A percentile compares a stretch with the other conserved stretches of the same genome.
These are phyloP conservation scores for Amorpha juglandis DNA, from an alignment of 2,888 invertebrate genomes.

Conservation along the genomic window DNA sequence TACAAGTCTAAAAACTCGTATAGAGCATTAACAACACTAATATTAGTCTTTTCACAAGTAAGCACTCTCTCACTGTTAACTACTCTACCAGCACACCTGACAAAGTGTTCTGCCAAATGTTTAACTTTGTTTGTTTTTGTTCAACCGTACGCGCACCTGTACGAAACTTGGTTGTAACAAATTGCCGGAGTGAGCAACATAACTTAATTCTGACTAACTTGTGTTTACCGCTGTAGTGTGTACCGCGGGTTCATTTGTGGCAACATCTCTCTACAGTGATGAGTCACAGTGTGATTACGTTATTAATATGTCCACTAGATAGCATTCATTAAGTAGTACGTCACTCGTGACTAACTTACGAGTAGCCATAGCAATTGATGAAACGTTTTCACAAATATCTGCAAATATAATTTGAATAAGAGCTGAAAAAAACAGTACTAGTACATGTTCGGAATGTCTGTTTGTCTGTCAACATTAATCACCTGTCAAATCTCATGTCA, in stretches of 20 bases:
- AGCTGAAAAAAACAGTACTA: too few relatives aligned
- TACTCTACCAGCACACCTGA: not conserved
- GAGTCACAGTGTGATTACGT: not conserved
- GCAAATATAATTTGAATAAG: too few relatives aligned
- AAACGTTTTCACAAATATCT: too few relatives aligned
- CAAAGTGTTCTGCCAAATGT: constrained; percentile 6
- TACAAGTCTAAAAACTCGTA: not conserved
- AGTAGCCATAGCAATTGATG: too few relatives aligned
- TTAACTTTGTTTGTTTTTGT: constrained; percentile 22
- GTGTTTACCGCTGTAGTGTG: constrained; percentile 2
- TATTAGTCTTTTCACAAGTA: not conserved
- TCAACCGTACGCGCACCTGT: constrained; percentile 22
- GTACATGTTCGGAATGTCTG: too few relatives aligned
- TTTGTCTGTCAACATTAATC: too few relatives aligned
- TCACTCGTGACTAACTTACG: too few relatives aligned
- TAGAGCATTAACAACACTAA: not conserved
- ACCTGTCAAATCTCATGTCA: too few relatives aligned
- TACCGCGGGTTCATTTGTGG: not conserved
- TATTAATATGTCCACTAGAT: not conserved
- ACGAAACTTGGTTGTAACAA: constrained; percentile 12
- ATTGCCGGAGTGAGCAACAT: constrained; percentile 17
- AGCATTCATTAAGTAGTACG: too few relatives aligned
- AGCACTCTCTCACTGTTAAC: not conserved
- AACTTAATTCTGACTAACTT: constrained; percentile 4
- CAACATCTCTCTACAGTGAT: not conserved